Evolutionary conservation across 2,113 vertebrate genomes (phyloP).

Genomic region (Rhabdornis inornatus): DNA sequence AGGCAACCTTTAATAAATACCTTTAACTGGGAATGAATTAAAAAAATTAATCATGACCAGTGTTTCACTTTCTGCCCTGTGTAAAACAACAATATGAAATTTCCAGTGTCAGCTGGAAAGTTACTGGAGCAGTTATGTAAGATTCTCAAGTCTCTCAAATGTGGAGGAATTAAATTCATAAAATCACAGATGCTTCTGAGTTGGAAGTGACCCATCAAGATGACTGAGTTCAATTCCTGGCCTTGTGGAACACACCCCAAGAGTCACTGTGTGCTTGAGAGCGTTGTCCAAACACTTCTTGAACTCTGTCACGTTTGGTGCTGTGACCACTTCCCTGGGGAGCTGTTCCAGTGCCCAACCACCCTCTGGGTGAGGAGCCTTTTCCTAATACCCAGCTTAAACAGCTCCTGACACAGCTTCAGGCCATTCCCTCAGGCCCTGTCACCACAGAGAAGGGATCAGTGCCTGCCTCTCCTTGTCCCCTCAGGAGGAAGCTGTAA

Average conservation of each 20-base stretch:
- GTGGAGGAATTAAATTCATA: neutral
- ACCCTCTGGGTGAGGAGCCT: neutral
- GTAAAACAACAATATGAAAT: neutral
- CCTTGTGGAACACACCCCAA: neutral
- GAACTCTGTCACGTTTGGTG: neutral
- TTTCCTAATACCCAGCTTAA: neutral
- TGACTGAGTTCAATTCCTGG: neutral
- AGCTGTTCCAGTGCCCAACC: neutral
- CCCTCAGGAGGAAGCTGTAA: fast-evolving
- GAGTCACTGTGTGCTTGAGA: neutral
- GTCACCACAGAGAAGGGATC: neutral
- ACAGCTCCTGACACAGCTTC: neutral
- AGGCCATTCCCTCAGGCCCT: neutral
- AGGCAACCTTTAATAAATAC: neutral
- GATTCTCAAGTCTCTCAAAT: neutral
- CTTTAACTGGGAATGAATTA: neutral
- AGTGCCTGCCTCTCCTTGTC: neutral
- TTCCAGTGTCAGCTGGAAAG: neutral
- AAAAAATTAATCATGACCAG: neutral
- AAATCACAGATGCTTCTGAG: neutral
- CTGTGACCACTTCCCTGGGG: neutral
- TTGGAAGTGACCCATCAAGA: neutral
- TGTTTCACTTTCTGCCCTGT: neutral
- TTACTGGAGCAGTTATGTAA: neutral
- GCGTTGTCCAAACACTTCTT: fast-evolving